Evolutionary conservation across 2,888 invertebrate species (phyloP), one percentile per base, ranked within the genome.

Genomic region (Euzophera pinguis): DNA sequence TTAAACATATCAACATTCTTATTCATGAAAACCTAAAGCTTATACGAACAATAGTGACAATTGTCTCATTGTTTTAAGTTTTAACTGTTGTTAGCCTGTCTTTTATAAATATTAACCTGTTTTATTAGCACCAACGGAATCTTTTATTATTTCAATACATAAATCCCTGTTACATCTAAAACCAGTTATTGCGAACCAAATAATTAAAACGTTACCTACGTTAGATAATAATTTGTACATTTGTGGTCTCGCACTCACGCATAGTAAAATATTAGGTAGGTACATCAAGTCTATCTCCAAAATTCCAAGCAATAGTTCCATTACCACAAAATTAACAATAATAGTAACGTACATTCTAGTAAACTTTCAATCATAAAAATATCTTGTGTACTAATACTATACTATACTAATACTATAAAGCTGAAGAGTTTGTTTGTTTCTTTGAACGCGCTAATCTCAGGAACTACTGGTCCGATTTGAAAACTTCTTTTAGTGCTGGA

Each of bases 191-290:
- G 52, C 43, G 47, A 35, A 53, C 50, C 43, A 27, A 47, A 53
- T 59, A 53, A 59, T 59, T 53, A 55, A 58, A 53, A 54, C 45
- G 47, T 39, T 29, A n/a, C n/a, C n/a, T n/a, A n/a, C n/a, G 13
- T 16, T 53, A 42, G 42, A 52, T 51, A 45, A 54, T 52, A 45
- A 54, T 52, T 43, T 41, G 14, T 50, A 41, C 52, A 43, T 55
- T 56, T 52, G 50, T 52, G 47, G 43, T 50, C 37, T 41, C 14
- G 3, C 29, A 41, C 16, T 4, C 27, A 47, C 8, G 32, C 12
- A 37, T 17, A 32, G 6, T 13, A 47, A 10, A 8, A 34, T 10
- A 14, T 32, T 7, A 22, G 17, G 4, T n/a, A 41, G 41, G 8
- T 17, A 22, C n/a, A 32, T 9, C 3, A 7, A 32, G 3, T 6